Evolutionary conservation across 1,140 invertebrate genomes (phyloP), one percentile per base, ranked within the genome.

Genomic region (Vanessa tameamea): DNA sequence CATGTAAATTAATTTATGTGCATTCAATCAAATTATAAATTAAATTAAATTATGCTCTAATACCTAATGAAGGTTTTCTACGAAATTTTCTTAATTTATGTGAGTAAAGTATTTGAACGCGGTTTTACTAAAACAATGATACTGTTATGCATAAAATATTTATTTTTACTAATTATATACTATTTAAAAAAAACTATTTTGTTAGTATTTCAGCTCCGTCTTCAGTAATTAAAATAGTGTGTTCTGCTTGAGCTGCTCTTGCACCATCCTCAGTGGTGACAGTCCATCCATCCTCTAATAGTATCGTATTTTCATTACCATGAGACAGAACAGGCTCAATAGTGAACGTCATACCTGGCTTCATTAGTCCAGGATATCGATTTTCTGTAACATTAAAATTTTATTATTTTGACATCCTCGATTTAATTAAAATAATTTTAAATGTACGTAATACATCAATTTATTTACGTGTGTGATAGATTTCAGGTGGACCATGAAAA

Each of bases 401-500:
- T 2, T 63, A 68, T 59, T 43, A 43, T 43, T 43, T 43, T 43
- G 37, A 43, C 7, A 9, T 43, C 9, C n/a, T 37, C 5, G 1
- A 13, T 43, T 2, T 67, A 6, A 59, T 43, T 37, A 8, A 15
- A 68, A 43, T 20, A 20, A 20, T 20, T 0, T 15, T 14, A 73
- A 48, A 43, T 26, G 1, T 26, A 14, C 1, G 14, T 69, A 1
- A 15, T 23, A 16, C 13, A 61, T 66, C 74, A 64, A 8, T 75
- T 84, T 65, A 77, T 86, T 83, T 93, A 96, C 96, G 87, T 77
- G 94, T 94, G 86, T 98, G 97, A 85, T 94, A 95, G 78, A 99
- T 97, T 81, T 98, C 96, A 23, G 98, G 98, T 3, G 96, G 95
- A 7, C 97, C 97, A 93, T 99, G 98, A 87, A 99, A 99, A 87